These are phyloP conservation scores for Lithosia quadra DNA, from an alignment of 2,888 invertebrate genomes.

Conservation along the genomic window DNA sequence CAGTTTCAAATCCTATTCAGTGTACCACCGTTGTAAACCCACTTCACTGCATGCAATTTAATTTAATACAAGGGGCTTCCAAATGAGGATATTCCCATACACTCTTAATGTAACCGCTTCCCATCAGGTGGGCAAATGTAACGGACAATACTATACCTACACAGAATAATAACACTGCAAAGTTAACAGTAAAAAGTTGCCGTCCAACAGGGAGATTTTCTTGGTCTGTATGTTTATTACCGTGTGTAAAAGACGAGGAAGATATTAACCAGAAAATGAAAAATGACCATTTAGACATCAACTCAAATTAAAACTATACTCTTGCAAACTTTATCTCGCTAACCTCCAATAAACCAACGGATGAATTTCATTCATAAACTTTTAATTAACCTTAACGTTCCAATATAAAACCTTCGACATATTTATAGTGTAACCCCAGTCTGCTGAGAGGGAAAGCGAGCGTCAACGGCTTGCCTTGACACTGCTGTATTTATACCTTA, in stretches of 20 bases:
- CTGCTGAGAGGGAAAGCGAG: conserved; percentile 71
- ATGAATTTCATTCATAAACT: conserved; percentile 22
- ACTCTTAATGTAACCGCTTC: too few species aligned
- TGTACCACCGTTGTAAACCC: too few species aligned
- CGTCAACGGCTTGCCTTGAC: conserved; percentile 80
- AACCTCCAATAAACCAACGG: background rate
- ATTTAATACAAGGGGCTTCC: background rate
- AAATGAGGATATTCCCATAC: background rate
- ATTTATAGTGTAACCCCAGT: conserved; percentile 57
- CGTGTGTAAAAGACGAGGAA: too few species aligned
- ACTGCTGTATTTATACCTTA: conserved; percentile 78
- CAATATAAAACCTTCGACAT: conserved; percentile 48
- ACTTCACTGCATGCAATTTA: too few species aligned
- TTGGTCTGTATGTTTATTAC: too few species aligned
- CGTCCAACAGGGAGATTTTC: too few species aligned
- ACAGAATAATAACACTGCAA: background rate
- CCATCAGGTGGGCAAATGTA: too few species aligned
- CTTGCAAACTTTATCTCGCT: background rate
- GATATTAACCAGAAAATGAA: too few species aligned
- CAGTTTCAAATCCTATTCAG: background rate
- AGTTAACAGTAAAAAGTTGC: background rate
- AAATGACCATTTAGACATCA: background rate
- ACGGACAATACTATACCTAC: background rate
- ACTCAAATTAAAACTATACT: background rate
- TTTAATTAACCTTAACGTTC: conserved; percentile 28